Evolutionary conservation across 2,113 vertebrate genomes (phyloP).

Genomic region (Saccopteryx leptura): DNA sequence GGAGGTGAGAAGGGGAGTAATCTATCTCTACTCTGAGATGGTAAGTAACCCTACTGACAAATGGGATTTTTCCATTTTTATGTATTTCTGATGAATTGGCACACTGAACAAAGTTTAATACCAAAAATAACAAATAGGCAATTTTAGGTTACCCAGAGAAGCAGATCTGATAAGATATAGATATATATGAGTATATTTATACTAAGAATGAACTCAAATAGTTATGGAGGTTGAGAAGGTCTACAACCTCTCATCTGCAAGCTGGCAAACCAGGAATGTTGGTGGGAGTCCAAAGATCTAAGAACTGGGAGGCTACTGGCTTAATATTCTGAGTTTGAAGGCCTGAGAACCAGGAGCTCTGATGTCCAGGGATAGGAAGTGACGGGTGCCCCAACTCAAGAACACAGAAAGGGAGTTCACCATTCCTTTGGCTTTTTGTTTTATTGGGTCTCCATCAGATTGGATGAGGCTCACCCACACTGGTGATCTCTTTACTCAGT

Average conservation of each 20-base stretch:
- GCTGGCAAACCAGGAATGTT: background rate
- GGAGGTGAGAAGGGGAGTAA: accelerated
- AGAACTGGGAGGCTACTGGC: background rate
- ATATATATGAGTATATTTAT: background rate
- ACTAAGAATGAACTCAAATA: background rate
- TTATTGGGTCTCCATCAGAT: background rate
- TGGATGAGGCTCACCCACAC: background rate
- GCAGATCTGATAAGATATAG: background rate
- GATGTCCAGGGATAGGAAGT: background rate
- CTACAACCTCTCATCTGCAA: background rate
- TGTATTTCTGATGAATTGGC: background rate
- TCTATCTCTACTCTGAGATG: background rate
- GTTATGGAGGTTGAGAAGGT: background rate
- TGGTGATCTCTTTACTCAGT: background rate
- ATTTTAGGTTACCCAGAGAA: background rate
- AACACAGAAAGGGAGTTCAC: background rate
- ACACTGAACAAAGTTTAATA: background rate
- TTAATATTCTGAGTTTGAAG: accelerated
- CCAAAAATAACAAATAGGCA: background rate
- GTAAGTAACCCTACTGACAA: background rate
- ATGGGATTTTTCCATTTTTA: background rate
- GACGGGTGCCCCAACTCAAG: background rate
- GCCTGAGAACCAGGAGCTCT: background rate
- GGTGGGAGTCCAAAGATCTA: background rate
- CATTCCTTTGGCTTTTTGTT: background rate